phyloP scores from a whole-genome alignment of 2,888 invertebrate species.

The Cynaeus angustus region DNA sequence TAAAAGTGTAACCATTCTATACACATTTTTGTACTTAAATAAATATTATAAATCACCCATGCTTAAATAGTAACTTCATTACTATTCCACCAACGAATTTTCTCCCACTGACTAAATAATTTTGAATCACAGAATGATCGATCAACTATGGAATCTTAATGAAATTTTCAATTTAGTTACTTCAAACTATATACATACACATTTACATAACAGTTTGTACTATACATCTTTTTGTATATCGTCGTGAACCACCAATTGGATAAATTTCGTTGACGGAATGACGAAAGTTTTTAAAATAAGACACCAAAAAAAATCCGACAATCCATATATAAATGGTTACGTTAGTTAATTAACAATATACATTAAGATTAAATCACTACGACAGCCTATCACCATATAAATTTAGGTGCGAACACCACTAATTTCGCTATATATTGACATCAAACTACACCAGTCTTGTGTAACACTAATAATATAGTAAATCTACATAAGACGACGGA shows the following conservation, averaged over 20 bases:
- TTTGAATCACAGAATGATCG: slow-evolving; percentile 37
- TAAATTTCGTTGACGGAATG: slow-evolving; percentile 4
- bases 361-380: slow-evolving; percentile 64
- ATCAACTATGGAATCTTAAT: slow-evolving; percentile 24
- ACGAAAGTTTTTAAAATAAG: slow-evolving; percentile 39
- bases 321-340: slow-evolving; percentile 62
- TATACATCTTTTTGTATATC: slow-evolving; percentile 46
- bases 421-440: slow-evolving; percentile 69
- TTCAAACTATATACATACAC: slow-evolving; percentile 38
- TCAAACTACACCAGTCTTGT: slow-evolving; percentile 71
- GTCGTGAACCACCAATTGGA: slow-evolving; percentile 19
- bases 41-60: slow-evolving; percentile 59
- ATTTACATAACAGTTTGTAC: slow-evolving; percentile 44
- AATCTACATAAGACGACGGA: slow-evolving; percentile 53
- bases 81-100: slow-evolving; percentile 23
- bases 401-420: slow-evolving; percentile 66
- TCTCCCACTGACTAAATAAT: slow-evolving; percentile 22
- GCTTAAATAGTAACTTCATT: slow-evolving; percentile 40
- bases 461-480: slow-evolving; percentile 68
- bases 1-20: slow-evolving; percentile 55
- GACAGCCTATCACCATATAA: slow-evolving; percentile 69
- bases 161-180: slow-evolving; percentile 13
- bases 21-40: slow-evolving; percentile 62
- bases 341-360: slow-evolving; percentile 61
- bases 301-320: slow-evolving; percentile 60